phyloP scores from a whole-genome alignment of 2,113 vertebrate species.

The Reinhardtius hippoglossoides region DNA sequence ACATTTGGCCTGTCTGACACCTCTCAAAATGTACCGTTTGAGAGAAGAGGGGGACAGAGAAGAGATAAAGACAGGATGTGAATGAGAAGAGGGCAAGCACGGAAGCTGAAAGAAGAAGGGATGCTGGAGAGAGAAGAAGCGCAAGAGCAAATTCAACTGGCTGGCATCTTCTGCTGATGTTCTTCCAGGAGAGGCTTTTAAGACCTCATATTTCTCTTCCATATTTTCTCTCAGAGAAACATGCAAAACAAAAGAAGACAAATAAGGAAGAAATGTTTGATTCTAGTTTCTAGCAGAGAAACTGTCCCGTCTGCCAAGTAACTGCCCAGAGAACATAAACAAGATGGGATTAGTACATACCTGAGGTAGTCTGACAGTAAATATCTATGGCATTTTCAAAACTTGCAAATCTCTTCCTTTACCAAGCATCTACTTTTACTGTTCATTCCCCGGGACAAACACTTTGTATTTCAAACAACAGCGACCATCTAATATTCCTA shows the following conservation, averaged over 20 bases:
- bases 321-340: too few relatives aligned
- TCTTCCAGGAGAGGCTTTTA: constrained; percentile 31
- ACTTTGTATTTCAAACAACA: too few relatives aligned
- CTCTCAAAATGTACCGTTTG: background rate
- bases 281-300: constrained; percentile 8
- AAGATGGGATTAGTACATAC: too few relatives aligned
- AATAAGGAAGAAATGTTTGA: background rate
- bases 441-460: background rate
- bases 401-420: too few relatives aligned
- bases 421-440: background rate
- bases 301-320: background rate
- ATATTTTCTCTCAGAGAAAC: background rate
- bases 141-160: constrained; percentile 14
- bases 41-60: background rate
- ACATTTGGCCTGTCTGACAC: background rate
- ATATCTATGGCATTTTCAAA: too few relatives aligned
- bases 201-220: constrained; percentile 12
- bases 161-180: constrained; percentile 23
- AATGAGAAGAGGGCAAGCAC: background rate
- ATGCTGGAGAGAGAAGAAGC: background rate
- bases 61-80: background rate
- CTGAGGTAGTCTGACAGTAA: too few relatives aligned
- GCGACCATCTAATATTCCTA: too few relatives aligned
- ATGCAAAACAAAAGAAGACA: background rate
- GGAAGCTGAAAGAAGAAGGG: background rate